Conservation (phyloP, 2,888 invertebrate genomes). For the Harpagoxenus sublaevis region DNA sequence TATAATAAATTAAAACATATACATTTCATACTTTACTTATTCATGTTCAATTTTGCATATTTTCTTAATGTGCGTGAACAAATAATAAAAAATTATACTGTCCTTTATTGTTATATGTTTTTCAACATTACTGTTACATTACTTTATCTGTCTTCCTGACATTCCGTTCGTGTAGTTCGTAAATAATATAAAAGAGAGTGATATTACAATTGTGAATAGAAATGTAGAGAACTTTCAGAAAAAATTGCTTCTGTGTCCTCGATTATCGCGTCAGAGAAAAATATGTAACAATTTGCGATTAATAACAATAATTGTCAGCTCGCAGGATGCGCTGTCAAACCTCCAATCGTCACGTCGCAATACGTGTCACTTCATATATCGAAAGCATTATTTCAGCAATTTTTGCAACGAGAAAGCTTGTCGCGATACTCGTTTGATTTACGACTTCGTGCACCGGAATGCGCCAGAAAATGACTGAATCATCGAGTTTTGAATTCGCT, state of each 20-base stretch:
- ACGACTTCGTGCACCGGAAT: constrained; percentile 46
- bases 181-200: background rate
- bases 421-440: constrained; percentile 54
- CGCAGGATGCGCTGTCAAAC: constrained; percentile 36
- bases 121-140: background rate
- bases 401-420: constrained; percentile 52
- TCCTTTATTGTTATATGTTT: background rate
- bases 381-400: constrained; percentile 52
- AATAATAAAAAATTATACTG: constrained; percentile 8
- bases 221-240: background rate
- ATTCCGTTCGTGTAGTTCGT: background rate
- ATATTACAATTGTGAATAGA: background rate
- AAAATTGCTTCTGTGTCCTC: constrained; percentile 1
- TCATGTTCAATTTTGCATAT: background rate
- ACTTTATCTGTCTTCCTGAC: background rate
- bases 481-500: constrained; percentile 55
- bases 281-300: constrained; percentile 29
- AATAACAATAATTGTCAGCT: constrained; percentile 48
- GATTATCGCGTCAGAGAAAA: background rate
- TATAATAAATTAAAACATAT: background rate
- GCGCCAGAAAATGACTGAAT: constrained; percentile 52
- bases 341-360: constrained; percentile 46
- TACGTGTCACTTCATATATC: constrained; percentile 49
- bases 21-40: background rate
- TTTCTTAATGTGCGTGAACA: background rate